Percentiles rank a stretch among this genome's conserved stretches.
These are phyloP conservation scores for Sebastes fasciatus DNA, from an alignment of 2,113 vertebrate genomes.

Conservation along the genomic window DNA sequence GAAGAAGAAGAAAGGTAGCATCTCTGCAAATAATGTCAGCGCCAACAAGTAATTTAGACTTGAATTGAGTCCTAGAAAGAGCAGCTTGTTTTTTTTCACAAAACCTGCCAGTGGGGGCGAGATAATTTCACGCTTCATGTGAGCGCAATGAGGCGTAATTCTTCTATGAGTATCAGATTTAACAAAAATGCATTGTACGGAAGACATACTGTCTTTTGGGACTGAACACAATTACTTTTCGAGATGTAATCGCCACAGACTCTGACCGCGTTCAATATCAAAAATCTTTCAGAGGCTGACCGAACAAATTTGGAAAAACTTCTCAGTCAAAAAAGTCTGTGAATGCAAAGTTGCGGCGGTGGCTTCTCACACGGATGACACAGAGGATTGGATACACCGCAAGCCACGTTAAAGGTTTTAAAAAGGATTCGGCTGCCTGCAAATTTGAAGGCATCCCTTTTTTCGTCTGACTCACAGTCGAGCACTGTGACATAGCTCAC, in stretches of 20 bases:
- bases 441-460: slow-evolving; percentile 15
- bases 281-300: not conserved
- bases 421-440: slow-evolving; percentile 21
- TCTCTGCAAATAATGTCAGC: not conserved
- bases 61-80: slow-evolving; percentile 31
- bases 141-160: slow-evolving; percentile 50
- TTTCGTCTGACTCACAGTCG: not conserved
- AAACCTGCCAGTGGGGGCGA: slow-evolving; percentile 38
- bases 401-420: not conserved
- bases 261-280: not conserved
- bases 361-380: slow-evolving; percentile 7
- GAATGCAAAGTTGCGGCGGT: slow-evolving; percentile 1
- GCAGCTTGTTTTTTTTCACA: slow-evolving; percentile 36
- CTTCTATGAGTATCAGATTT: slow-evolving; percentile 49
- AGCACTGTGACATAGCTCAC: slow-evolving; percentile 5
- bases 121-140: slow-evolving; percentile 68
- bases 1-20: not conserved
- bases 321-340: not conserved
- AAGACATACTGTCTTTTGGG: slow-evolving; percentile 25
- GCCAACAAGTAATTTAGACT: slow-evolving; percentile 31
- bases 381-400: not conserved
- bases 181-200: slow-evolving; percentile 36
- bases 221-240: slow-evolving; percentile 9
- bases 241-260: not conserved
- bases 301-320: not conserved